These are phyloP conservation scores for Salticus scenicus DNA, from an alignment of 2,888 invertebrate genomes.

Conservation along the genomic window DNA sequence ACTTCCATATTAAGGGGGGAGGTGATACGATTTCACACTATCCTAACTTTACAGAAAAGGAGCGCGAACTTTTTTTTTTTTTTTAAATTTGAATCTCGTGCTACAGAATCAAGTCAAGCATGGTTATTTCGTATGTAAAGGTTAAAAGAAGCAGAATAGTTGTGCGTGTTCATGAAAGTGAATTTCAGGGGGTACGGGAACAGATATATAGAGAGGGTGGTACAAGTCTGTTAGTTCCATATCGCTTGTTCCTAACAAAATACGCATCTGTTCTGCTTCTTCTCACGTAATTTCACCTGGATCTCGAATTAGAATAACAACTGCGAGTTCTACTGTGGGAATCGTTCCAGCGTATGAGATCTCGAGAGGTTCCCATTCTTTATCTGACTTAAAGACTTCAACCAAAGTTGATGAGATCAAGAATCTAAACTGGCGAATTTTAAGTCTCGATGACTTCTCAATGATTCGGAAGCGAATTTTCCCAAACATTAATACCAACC, in stretches of 20 bases:
- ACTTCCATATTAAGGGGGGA: constrained; percentile 12
- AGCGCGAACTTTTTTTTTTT: neutral
- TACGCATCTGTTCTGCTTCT: constrained; percentile 33
- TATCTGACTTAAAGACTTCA: neutral
- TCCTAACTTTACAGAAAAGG: constrained; percentile 52
- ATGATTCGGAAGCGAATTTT: neutral
- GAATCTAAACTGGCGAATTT: neutral
- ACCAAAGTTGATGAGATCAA: neutral
- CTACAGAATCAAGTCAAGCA: constrained; percentile 44
- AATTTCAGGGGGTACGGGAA: constrained; percentile 21
- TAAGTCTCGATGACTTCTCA: neutral
- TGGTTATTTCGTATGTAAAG: constrained; percentile 53
- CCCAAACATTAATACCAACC: no score
- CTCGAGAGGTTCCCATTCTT: no score
- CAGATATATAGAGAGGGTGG: constrained; percentile 40
- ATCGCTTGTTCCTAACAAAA: constrained; percentile 51
- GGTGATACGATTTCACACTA: constrained; percentile 59
- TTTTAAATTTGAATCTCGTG: constrained; percentile 53
- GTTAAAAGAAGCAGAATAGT: constrained; percentile 15
- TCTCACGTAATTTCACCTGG: constrained; percentile 38
- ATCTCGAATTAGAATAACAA: neutral
- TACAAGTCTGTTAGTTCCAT: constrained; percentile 61
- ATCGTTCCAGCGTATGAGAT: neutral
- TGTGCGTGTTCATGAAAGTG: constrained; percentile 60
- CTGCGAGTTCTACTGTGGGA: neutral